A percentile compares a stretch with the other conserved stretches of the same genome.
phyloP scores from a whole-genome alignment of 2,797 vertebrate species.

The Peromyscus attwateri region DNA sequence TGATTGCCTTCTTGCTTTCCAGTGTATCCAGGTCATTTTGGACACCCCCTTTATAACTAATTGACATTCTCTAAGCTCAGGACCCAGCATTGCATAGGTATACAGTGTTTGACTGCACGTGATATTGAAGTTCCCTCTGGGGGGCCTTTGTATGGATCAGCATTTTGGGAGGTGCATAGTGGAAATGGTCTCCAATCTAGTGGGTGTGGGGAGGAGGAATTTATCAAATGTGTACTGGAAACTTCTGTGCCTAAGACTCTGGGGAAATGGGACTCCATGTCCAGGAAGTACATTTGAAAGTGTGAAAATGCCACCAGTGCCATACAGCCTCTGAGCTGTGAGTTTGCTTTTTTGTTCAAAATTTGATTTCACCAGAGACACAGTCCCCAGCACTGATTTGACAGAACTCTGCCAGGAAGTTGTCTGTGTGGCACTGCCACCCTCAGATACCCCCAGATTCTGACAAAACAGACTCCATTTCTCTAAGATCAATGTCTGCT shows the following conservation, averaged over 20 bases:
- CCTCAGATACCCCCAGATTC: background rate
- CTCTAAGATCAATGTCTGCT: background rate
- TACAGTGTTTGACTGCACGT: background rate
- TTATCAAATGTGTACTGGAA: background rate
- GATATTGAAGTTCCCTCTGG: background rate
- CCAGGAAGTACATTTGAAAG: background rate
- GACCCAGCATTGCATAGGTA: background rate
- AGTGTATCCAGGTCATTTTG: background rate
- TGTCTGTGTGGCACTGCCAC: too few relatives aligned
- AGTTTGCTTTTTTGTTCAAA: background rate
- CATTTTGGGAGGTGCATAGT: background rate
- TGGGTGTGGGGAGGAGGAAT: too few relatives aligned
- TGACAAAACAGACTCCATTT: background rate
- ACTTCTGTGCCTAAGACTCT: background rate
- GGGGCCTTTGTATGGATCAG: background rate
- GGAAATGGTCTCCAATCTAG: background rate
- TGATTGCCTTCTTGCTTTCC: background rate
- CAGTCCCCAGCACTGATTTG: background rate
- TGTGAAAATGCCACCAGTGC: accelerated
- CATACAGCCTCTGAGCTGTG: background rate
- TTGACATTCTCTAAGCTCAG: background rate
- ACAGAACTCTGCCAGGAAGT: background rate
- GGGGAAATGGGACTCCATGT: background rate
- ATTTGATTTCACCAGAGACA: background rate
- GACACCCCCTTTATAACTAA: background rate